Evolutionary conservation across 2,888 invertebrate species (phyloP).

Genomic region (Hyposoter dolosus): DNA sequence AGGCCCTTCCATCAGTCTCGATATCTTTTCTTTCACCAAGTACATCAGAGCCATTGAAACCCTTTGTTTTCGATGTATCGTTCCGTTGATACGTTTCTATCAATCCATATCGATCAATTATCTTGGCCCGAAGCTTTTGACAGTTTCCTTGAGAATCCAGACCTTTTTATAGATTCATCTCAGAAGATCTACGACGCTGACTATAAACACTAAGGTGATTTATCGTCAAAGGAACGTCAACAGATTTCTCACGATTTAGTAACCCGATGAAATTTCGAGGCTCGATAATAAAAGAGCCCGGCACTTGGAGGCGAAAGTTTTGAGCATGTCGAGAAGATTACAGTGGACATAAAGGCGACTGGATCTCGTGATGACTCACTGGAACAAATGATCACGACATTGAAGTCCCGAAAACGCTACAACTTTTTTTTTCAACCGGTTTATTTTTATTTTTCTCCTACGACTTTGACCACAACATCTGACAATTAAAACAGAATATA

Average conservation of each 20-base stretch:
- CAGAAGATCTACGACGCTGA: neutral
- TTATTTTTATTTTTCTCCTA: neutral
- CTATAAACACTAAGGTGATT: neutral
- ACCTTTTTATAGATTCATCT: constrained; percentile 5
- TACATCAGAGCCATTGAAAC: constrained; percentile 2
- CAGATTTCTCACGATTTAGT: constrained; percentile 30
- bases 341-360: constrained; percentile 3
- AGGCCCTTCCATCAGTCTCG: constrained; percentile 34
- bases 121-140: neutral
- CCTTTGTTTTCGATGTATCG: constrained; percentile 9
- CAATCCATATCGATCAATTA: constrained; percentile 46
- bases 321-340: constrained; percentile 42
- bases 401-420: constrained; percentile 5
- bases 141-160: neutral
- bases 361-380: constrained; percentile 48
- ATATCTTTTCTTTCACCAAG: constrained; percentile 29
- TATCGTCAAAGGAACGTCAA: neutral
- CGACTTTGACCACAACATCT: neutral
- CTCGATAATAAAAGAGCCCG: constrained; percentile 52
- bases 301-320: constrained; percentile 46
- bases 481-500: neutral
- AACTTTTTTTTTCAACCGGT: constrained; percentile 7
- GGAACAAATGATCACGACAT: constrained; percentile 42
- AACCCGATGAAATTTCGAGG: constrained; percentile 37
- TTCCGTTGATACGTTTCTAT: constrained; percentile 39